Conservation (phyloP, 2,113 vertebrate genomes). For the Plecotus auritus region DNA sequence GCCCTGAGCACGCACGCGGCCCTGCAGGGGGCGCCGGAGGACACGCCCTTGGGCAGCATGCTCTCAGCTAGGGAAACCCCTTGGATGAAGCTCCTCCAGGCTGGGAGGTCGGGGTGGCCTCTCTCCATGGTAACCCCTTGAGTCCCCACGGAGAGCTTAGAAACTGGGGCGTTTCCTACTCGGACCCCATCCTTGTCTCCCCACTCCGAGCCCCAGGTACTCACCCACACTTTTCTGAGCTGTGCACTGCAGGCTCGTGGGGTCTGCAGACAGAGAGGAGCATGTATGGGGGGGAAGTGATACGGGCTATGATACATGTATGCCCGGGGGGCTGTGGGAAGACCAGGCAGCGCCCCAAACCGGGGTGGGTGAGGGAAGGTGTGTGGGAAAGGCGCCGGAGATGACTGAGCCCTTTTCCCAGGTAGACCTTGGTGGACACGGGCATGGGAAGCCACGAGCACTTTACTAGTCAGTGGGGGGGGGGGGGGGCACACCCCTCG, state of each 20-base stretch:
- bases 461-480: no score
- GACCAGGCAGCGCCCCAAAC: neutral
- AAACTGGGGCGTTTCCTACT: neutral
- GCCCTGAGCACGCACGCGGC: fast-evolving
- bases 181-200: fast-evolving
- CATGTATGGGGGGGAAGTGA: fast-evolving
- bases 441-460: neutral
- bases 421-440: neutral
- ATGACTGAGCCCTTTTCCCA: neutral
- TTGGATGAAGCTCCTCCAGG: neutral
- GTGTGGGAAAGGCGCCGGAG: neutral
- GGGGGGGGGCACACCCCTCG: neutral
- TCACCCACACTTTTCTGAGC: neutral
- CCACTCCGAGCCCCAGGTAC: neutral
- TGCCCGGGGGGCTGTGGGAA: neutral
- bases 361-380: fast-evolving
- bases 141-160: neutral
- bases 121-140: neutral
- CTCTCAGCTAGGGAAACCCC: neutral
- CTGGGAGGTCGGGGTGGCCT: neutral
- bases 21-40: no score
- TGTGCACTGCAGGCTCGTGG: fast-evolving
- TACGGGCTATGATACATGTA: fast-evolving
- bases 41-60: no score
- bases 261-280: neutral